Base-by-base conservation (phyloP, 2,113 vertebrate genomes). In the Rostratula benghalensis region DNA sequence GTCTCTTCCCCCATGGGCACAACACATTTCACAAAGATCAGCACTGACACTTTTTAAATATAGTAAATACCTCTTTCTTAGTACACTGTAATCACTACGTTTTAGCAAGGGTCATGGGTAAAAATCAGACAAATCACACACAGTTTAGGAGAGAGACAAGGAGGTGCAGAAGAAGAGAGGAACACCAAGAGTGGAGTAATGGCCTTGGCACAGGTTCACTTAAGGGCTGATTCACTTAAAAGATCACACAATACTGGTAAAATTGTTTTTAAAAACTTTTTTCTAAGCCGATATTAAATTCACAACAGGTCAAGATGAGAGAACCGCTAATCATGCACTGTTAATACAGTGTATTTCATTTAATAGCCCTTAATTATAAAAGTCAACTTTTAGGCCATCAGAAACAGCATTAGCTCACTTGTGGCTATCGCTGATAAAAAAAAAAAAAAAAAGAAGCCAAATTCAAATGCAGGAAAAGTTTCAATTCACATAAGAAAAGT, bases 11-110 rank as follows among this genome's bases (percentile, higher is more conserved):
- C 90, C 79, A 85, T 82, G 67, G 94, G 96, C 81, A 90, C 92
- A 94, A 83, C 87, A 95, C 65, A 80, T 93, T 94, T 97, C 71
- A 95, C 46, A 68, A 94, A 96, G 74, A 95, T 91, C 83, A 94
- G 74, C 0, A 0, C 77, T 95, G 93, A 95, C 92, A 93, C 91
- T 87, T 97, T 73, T 95, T 69, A 95, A 97, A 95, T 92, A 95
- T 16, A 93, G 93, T 88, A 95, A 96, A 93, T 92, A 95, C 86
- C 53, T 87, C 80, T 71, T 91, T 64, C 85, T 71, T 65, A 83
- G 64, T 54, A 76, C 21, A 12, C 64, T 2, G 3, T 60, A 86
- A 81, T 93, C 76, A 53, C 33, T 71, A 48, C 46, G 31, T 86
- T 91, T 86, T 46, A 90, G 54, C 0, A 1, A 88, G 71, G 86